Evolutionary conservation across 2,797 vertebrate genomes (phyloP), one percentile per base, ranked within the genome.

Genomic region (Labeo calbasu): DNA sequence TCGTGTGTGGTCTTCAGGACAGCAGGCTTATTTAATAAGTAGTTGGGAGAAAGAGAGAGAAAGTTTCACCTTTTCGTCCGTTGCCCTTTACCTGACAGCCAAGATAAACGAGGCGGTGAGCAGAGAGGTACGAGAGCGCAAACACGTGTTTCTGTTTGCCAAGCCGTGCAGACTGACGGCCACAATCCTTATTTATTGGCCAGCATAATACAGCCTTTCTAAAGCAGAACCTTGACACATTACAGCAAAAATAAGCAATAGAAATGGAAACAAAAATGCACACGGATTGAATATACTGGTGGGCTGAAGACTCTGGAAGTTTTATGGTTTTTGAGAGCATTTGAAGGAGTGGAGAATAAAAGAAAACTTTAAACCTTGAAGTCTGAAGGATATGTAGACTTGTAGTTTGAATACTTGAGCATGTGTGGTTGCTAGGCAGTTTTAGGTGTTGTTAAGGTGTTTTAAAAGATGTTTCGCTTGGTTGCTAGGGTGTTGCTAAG

Each of bases 31-130:
- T 92, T 93, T 89, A 90, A 92, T 91, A 90, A 75, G 46, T 79
- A 79, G 87, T 70, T 15, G 23, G 90, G 89, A 90, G 90, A 92
- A 25, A 6, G 72, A 46, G 68, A 77, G 43, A 86, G 55, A 12
- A 51, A 85, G 88, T 95, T 95, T 94, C 92, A 93, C 92, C 92
- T 95, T 90, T 92, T 93, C 88, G 79, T 87, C 65, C 84, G 87
- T 91, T 96, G 95, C 94, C 91, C 90, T 92, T 95, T 93, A 93
- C 84, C 87, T 95, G 92, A 91, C 94, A 93, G 91, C 91, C 92
- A 91, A 93, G 91, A 95, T 94, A 93, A 95, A 95, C 92, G 87
- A 92, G 91, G 92, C 13, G 85, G 53, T 82, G 43, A 89, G 92
- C 93, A 90, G 93, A 92, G 88, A 93, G 92, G 88, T 88, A 86